Evolutionary conservation across 2,888 invertebrate species (phyloP).

Genomic region (Synanthedon formicaeformis): DNA sequence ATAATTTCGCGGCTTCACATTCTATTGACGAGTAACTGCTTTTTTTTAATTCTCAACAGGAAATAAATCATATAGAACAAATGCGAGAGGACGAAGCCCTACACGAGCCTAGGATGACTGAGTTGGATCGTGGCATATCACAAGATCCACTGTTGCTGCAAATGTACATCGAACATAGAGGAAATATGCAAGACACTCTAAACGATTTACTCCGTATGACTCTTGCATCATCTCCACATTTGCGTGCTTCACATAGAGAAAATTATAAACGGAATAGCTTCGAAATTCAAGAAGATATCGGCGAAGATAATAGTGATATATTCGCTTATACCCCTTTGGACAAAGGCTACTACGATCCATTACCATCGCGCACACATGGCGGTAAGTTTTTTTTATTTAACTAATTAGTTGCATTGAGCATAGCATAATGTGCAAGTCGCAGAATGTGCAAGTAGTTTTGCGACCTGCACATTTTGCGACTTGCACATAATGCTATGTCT

Average conservation of each 20-base stretch:
- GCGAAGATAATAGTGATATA: conserved; percentile 7
- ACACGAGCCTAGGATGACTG: conserved; percentile 14
- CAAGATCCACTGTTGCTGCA: conserved; percentile 6
- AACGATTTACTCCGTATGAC: not conserved
- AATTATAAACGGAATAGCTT: not conserved
- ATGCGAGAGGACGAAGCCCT: conserved; percentile 20
- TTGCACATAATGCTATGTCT: no score
- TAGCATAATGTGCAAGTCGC: no score
- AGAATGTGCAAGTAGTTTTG: no score
- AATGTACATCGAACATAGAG: not conserved
- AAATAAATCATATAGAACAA: conserved; percentile 33
- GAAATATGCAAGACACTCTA: not conserved
- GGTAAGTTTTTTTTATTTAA: no score
- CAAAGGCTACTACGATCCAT: conserved; percentile 26
- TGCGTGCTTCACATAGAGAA: not conserved
- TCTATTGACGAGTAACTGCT: no score
- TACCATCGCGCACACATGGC: no score
- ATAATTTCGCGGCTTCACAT: no score
- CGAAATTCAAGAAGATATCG: not conserved
- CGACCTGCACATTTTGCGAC: no score
- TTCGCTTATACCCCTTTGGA: conserved; percentile 40
- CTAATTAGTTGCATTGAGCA: no score
- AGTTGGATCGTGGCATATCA: conserved; percentile 17
- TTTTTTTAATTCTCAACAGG: conserved; percentile 26
- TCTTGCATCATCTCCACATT: not conserved